phyloP scores from a whole-genome alignment of 2,797 vertebrate genomes.

The Paguma larvata region DNA sequence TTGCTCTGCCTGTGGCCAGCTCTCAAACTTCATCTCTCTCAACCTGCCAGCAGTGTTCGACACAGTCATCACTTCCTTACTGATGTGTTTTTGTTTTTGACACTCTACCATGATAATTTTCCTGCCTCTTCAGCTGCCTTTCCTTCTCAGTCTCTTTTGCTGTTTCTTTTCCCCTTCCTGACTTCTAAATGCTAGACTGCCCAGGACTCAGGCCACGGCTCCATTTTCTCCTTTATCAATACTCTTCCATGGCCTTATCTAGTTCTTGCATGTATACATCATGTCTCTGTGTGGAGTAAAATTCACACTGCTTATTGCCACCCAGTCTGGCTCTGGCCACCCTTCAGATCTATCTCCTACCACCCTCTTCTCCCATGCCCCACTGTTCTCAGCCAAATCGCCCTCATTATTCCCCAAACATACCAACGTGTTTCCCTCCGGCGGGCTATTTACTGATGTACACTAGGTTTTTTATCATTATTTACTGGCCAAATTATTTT shows the following conservation, averaged over 20 bases:
- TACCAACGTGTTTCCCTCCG: neutral
- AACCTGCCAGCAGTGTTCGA: neutral
- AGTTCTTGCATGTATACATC: neutral
- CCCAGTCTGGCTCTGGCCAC: neutral
- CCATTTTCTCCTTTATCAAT: neutral
- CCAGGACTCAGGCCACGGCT: neutral
- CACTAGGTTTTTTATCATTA: neutral
- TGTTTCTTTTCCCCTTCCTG: neutral
- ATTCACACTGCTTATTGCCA: neutral
- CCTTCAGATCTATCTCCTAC: neutral
- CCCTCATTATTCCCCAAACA: neutral
- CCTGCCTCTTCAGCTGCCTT: neutral
- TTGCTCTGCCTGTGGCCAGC: neutral
- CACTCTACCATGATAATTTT: neutral
- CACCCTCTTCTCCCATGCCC: neutral
- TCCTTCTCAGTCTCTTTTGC: neutral
- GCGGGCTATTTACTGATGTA: neutral
- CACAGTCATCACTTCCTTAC: neutral
- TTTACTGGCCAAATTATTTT: neutral
- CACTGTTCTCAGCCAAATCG: neutral
- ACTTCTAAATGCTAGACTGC: neutral
- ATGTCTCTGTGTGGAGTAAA: neutral
- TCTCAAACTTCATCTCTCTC: neutral
- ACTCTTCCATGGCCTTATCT: neutral
- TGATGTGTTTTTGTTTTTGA: neutral